phyloP scores from a whole-genome alignment of 2,113 vertebrate species.

The Notothenia coriiceps region DNA sequence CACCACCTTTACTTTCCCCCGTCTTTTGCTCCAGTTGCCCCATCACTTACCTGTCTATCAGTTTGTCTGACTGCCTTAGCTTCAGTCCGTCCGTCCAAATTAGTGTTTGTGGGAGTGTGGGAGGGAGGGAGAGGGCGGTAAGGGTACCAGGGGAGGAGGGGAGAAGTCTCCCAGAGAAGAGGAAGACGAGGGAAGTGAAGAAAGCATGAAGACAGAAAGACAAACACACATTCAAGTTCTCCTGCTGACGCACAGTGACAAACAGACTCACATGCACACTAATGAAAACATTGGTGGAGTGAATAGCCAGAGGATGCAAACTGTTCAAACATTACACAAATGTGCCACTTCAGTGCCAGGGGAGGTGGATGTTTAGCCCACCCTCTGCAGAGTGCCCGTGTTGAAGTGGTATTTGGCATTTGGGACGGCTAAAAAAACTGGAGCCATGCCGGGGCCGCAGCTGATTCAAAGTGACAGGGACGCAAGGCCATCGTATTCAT shows the following conservation, averaged over 20 bases:
- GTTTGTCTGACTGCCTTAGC: too few species aligned
- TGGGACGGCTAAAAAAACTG: slow-evolving; percentile 14
- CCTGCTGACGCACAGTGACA: not conserved
- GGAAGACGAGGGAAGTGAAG: slow-evolving; percentile 40
- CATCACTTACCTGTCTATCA: too few species aligned
- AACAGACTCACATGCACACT: slow-evolving; percentile 6
- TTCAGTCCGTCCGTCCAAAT: too few species aligned
- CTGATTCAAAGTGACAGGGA: slow-evolving; percentile 70
- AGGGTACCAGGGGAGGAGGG: too few species aligned
- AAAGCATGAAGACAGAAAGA: slow-evolving; percentile 4
- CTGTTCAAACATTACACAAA: slow-evolving; percentile 40
- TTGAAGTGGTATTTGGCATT: slow-evolving; percentile 51
- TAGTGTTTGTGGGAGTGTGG: too few species aligned
- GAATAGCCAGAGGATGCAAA: slow-evolving; percentile 41
- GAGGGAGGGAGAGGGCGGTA: too few species aligned
- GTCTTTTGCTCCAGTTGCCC: too few species aligned
- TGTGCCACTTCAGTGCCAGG: slow-evolving; percentile 20
- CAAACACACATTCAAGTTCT: slow-evolving; percentile 18
- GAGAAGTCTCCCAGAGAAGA: slow-evolving; percentile 29
- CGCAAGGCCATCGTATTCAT: slow-evolving; percentile 71
- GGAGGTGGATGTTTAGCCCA: slow-evolving; percentile 29
- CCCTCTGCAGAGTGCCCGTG: slow-evolving; percentile 19
- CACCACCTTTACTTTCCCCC: too few species aligned
- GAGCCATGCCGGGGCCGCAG: slow-evolving; percentile 17
- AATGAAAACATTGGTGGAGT: slow-evolving; percentile 6